Base-by-base conservation (phyloP, 2,888 invertebrate genomes). In the Agrochola litura region DNA sequence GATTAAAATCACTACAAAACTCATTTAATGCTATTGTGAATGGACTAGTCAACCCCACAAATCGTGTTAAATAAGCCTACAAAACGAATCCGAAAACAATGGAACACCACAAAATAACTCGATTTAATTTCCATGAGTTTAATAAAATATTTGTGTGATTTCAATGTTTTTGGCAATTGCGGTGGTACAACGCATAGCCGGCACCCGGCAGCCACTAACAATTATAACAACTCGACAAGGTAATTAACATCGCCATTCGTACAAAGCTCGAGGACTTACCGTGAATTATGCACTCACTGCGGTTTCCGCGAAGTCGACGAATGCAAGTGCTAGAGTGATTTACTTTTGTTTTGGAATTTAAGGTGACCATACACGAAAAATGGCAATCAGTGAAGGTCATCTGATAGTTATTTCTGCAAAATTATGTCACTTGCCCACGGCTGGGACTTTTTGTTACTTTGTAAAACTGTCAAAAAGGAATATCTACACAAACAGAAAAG, bases 241-340 rank as follows among this genome's bases (percentile, higher is more conserved):
- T 78, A 83, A 85, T 86, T 86, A 83, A 81, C 73, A 81, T 73
- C n/a, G 74, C 77, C 54, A 61, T 79, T 79, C 63, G 74, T 79
- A 78, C 46, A 52, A 76, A 79, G 80, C 82, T 74, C 46, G 41
- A 68, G 56, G 76, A 73, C 67, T 76, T 77, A 77, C 70, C 46
- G 73, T 77, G 79, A 81, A 78, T 82, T 77, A 76, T 79, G 63
- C 67, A 81, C 78, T 76, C 73, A 67, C 67, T 68, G 66, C 22
- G 60, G 70, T 80, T 68, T 52, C 58, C 41, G 30, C 37, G 43
- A 74, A 85, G 64, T 56, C 43, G 22, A 70, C 43, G 22, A 70
- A 60, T 43, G 56, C 30, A 66, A 73, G 22, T 46, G 25, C 52
- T 54, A 41, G 22, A 30, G 43, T 77, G 65, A 82, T 65, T 72